Base-by-base conservation (phyloP, 2,797 vertebrate genomes). In the Halcyon chelicuti region DNA sequence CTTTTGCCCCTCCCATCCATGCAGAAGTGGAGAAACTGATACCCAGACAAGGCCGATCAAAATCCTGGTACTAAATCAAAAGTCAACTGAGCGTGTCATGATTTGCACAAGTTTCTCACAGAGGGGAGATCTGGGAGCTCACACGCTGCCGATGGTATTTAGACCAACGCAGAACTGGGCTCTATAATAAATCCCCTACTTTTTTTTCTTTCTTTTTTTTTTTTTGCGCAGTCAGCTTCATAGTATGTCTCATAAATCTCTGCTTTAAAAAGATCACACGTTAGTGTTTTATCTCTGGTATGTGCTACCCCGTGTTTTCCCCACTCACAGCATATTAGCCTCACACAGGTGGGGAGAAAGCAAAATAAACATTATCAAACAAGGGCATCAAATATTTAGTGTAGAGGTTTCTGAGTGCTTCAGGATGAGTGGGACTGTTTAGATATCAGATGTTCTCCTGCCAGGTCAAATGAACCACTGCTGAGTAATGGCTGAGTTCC, bases 381-480 rank as follows among this genome's bases (percentile, higher is more conserved):
- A 80, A 90, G 74, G 75, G 81, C 92, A 98, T 98, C 96, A 97
- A 95, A 96, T 97, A 97, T 98, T 98, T 97, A 96, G 90, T 86
- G 88, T 91, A 93, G 96, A 95, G 90, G 81, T 94, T 96, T 97
- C 91, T 94, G 96, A 97, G 96, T 19, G 96, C 93, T 97, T 97
- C 84, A 91, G 95, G 95, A 95, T 49, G 58, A 92, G 73, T 79
- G 95, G 91, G 74, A 86, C 84, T 97, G 97, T 98, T 98, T 98
- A 97, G 96, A 96, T 98, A 97, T 98, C 98, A 97, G 96, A 97
- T 98, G 97, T 97, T 97, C 97, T 97, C 89, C 97, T 97, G 96
- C 96, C 96, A 97, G 97, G 95, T 90, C 97, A 93, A 71, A 94
- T 49, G 57, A 98, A 93, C 90, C 95, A 92, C 85, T 84, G 92